Evolutionary conservation across 2,113 vertebrate genomes (phyloP).

Genomic region (Lophotis ruficrista): DNA sequence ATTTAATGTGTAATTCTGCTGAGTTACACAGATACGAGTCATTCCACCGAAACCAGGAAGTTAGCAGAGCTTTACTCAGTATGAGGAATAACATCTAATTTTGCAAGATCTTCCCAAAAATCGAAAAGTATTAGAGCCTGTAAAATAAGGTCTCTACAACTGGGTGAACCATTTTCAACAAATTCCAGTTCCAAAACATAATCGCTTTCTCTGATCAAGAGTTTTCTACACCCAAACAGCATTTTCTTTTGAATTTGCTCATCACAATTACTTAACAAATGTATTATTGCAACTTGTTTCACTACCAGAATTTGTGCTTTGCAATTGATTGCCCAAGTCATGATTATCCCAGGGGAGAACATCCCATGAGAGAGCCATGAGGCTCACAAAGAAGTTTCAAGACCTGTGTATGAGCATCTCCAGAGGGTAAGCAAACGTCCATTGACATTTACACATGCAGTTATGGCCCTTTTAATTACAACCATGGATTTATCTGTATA

Average conservation of each 20-base stretch:
- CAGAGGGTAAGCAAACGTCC: background rate
- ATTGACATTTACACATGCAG: background rate
- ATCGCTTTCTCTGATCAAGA: background rate
- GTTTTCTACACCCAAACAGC: background rate
- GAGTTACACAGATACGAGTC: background rate
- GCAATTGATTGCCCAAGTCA: background rate
- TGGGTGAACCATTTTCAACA: background rate
- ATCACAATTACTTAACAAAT: background rate
- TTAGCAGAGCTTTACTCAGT: background rate
- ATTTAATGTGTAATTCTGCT: background rate
- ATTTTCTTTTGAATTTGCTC: background rate
- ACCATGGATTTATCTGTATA: background rate
- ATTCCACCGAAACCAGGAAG: background rate
- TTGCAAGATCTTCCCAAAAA: background rate
- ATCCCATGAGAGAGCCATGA: background rate
- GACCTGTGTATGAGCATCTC: background rate
- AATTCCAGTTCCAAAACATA: background rate
- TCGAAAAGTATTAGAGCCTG: background rate
- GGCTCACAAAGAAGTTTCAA: background rate
- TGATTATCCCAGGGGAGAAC: background rate
- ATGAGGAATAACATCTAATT: background rate
- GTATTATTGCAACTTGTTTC: background rate
- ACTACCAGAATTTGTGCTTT: background rate
- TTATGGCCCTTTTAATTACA: background rate
- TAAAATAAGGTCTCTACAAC: background rate